A percentile compares a stretch with the other conserved stretches of the same genome.
Evolutionary conservation across 2,797 vertebrate species (phyloP).

Genomic region (Psittacula echo): DNA sequence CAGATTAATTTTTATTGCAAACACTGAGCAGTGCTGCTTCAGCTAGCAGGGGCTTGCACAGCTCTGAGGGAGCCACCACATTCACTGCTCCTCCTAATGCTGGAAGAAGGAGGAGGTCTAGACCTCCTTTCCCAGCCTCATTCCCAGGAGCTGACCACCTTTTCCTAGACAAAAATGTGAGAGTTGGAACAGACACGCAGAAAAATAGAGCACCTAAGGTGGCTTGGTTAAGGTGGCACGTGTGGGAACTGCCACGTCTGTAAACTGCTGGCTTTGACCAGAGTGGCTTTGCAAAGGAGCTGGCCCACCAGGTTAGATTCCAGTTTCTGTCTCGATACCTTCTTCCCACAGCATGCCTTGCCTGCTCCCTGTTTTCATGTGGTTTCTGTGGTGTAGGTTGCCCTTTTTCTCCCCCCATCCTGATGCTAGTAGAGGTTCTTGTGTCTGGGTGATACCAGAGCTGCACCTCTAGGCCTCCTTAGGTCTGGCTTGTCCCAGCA

Average conservation of each 20-base stretch:
- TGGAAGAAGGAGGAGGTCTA: not conserved
- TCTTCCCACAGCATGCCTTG: fast-evolving
- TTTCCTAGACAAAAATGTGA: not conserved
- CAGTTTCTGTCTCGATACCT: no score
- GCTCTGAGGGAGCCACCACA: fast-evolving
- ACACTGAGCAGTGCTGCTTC: not conserved
- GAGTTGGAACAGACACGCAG: not conserved
- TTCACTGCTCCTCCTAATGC: not conserved
- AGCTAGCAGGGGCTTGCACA: not conserved
- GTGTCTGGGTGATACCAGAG: not conserved
- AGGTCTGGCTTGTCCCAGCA: not conserved
- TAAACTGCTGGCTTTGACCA: not conserved
- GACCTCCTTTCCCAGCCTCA: not conserved
- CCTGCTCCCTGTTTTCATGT: not conserved
- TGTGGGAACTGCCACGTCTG: fast-evolving
- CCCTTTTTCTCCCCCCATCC: fast-evolving
- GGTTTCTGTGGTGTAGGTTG: not conserved
- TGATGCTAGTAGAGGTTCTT: fast-evolving
- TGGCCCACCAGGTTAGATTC: not conserved
- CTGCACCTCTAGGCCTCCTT: not conserved
- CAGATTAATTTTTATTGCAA: not conserved
- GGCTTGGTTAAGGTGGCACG: not conserved
- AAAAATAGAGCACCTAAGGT: not conserved
- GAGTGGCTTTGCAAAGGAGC: not conserved
- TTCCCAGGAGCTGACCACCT: not conserved